Evolutionary conservation across 2,888 invertebrate genomes (phyloP).

Genomic region (Drosophila lacicola): DNA sequence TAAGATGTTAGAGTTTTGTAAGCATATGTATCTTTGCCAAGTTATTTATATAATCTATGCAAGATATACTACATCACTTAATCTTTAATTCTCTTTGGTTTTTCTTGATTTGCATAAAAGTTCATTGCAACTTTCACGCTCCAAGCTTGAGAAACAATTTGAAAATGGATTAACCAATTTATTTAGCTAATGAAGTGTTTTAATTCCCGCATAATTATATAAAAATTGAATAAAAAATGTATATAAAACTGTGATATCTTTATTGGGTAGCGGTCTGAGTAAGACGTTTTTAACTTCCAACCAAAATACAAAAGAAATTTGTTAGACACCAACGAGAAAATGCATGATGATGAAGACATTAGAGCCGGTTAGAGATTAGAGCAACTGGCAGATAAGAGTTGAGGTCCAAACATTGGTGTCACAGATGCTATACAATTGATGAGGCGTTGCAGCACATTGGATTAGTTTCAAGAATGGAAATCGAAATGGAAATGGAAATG

Average conservation of each 20-base stretch:
- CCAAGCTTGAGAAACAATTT: conserved; percentile 12
- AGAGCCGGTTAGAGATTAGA: conserved; percentile 46
- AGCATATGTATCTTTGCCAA: too few species aligned
- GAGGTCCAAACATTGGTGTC: conserved; percentile 63
- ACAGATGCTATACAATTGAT: conserved; percentile 47
- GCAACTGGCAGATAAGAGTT: conserved; percentile 29
- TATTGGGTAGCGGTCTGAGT: conserved; percentile 24
- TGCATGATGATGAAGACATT: conserved; percentile 62
- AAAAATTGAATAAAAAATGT: conserved; percentile 8
- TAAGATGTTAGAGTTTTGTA: too few species aligned
- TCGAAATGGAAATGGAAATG: not conserved
- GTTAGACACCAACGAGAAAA: conserved; percentile 29
- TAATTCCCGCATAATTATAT: conserved; percentile 62
- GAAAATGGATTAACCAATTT: conserved; percentile 50
- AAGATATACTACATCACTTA: not conserved
- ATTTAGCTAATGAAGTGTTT: conserved; percentile 72
- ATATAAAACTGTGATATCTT: conserved; percentile 58
- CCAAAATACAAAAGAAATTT: conserved; percentile 42
- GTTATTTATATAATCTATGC: not conserved
- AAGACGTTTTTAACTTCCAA: not conserved
- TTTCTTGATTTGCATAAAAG: conserved; percentile 14
- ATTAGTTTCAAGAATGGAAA: conserved; percentile 43
- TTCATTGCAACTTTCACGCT: conserved; percentile 69
- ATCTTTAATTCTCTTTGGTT: conserved; percentile 6
- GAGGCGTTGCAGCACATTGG: conserved; percentile 23